Percentiles rank a stretch among this genome's conserved stretches.
These are phyloP conservation scores for Limulus polyphemus DNA, from an alignment of 2,888 invertebrate species.

Conservation along the genomic window DNA sequence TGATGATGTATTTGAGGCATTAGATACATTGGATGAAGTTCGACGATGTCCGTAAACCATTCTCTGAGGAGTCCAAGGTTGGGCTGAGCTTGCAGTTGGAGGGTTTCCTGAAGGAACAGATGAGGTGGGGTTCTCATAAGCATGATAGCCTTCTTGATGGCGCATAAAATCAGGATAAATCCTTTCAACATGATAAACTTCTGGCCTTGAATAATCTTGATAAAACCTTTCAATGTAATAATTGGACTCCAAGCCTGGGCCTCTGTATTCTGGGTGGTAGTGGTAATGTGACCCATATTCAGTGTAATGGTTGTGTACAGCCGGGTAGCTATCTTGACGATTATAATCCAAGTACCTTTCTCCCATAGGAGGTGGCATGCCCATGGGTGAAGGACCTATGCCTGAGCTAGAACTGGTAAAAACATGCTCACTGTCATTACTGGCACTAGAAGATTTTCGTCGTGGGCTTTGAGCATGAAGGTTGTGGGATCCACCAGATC, in stretches of 20 bases:
- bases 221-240: slow-evolving; percentile 22
- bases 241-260: slow-evolving; percentile 17
- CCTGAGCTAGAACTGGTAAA: slow-evolving; percentile 23
- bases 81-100: slow-evolving; percentile 27
- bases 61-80: slow-evolving; percentile 20
- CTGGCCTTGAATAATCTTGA: slow-evolving; percentile 17
- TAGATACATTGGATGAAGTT: slow-evolving; percentile 62
- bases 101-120: slow-evolving; percentile 12
- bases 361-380: slow-evolving; percentile 11
- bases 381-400: slow-evolving; percentile 20
- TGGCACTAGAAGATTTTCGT: slow-evolving; percentile 55
- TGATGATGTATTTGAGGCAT: slow-evolving; percentile 41
- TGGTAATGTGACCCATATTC: slow-evolving; percentile 17
- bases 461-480: slow-evolving; percentile 52
- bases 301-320: slow-evolving; percentile 15
- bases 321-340: slow-evolving; percentile 16
- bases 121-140: slow-evolving; percentile 26
- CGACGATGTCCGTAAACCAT: slow-evolving; percentile 49
- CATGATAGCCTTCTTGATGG: slow-evolving; percentile 30
- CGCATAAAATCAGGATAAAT: slow-evolving; percentile 31
- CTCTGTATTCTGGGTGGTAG: slow-evolving; percentile 24
- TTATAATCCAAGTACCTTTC: slow-evolving; percentile 17
- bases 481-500: slow-evolving; percentile 16
- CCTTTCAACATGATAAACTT: slow-evolving; percentile 23
- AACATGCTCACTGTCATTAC: slow-evolving; percentile 51